Evolutionary conservation across 2,797 vertebrate species (phyloP).

Genomic region (Melanitta fusca): DNA sequence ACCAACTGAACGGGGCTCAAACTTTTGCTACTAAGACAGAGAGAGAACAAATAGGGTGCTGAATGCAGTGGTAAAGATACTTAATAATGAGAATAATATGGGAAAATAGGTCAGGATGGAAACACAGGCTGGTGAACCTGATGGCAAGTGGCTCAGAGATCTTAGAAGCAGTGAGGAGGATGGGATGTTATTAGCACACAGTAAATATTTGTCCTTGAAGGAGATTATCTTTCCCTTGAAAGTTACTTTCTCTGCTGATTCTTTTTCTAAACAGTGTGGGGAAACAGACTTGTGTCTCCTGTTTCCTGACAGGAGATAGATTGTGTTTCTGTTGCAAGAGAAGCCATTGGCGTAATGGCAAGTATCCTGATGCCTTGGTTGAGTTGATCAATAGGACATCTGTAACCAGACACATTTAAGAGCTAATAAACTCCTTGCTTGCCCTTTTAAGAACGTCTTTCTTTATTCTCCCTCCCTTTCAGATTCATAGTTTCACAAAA

Average conservation of each 20-base stretch:
- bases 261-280: background rate
- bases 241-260: background rate
- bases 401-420: constrained; percentile 43
- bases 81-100: background rate
- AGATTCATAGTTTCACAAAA: background rate
- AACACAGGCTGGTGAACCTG: background rate
- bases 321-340: constrained; percentile 74
- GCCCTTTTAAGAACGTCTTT: background rate
- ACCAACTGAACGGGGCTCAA: background rate
- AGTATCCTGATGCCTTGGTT: constrained; percentile 11
- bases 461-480: background rate
- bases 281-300: background rate
- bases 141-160: background rate
- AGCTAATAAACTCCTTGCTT: background rate
- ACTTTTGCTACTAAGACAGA: background rate
- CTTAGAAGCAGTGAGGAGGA: fast-evolving
- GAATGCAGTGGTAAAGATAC: background rate
- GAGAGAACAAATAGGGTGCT: background rate
- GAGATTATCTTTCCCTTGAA: background rate
- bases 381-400: constrained; percentile 57
- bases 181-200: background rate
- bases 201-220: constrained; percentile 3
- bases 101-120: background rate
- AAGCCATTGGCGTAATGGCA: constrained; percentile 60
- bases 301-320: constrained; percentile 50